A percentile compares a stretch with the other conserved stretches of the same genome.
Conservation (phyloP, 2,797 vertebrate species). For the Sebastes matsubarae region DNA sequence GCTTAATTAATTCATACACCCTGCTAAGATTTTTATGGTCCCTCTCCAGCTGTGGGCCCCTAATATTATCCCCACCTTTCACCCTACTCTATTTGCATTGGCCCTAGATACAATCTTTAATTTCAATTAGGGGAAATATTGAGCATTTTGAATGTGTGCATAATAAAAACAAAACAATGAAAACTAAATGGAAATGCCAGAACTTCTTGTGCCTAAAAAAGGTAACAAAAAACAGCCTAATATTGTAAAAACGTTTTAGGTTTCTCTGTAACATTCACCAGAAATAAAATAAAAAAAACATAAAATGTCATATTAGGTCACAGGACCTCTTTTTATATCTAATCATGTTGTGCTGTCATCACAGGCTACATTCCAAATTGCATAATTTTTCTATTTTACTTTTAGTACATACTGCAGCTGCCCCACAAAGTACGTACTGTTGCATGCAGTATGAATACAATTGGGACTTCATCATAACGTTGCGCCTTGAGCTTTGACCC, state of each 20-base stretch:
- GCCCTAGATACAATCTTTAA: constrained; percentile 42
- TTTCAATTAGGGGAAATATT: constrained; percentile 63
- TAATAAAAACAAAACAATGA: constrained; percentile 32
- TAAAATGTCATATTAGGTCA: background rate
- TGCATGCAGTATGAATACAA: too few species aligned
- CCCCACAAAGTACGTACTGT: too few species aligned
- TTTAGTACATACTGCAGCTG: too few species aligned
- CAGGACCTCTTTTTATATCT: background rate
- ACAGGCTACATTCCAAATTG: too few species aligned
- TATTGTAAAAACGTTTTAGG: background rate
- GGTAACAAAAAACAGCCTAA: background rate
- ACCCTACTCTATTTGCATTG: constrained; percentile 45
- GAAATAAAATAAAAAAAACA: background rate
- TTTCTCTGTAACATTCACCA: background rate
- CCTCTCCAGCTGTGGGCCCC: constrained; percentile 63
- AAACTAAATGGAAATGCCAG: background rate
- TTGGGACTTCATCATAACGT: too few species aligned
- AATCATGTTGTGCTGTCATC: background rate
- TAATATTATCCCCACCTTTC: constrained; percentile 63
- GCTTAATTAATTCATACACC: constrained; percentile 78
- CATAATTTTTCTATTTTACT: too few species aligned
- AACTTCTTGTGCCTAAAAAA: background rate
- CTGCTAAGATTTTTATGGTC: constrained; percentile 69
- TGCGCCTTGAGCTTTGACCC: too few species aligned
- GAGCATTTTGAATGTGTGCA: constrained; percentile 3